Evolutionary conservation across 2,113 vertebrate genomes (phyloP), one percentile per base, ranked within the genome.

Genomic region (Oceanites oceanicus): DNA sequence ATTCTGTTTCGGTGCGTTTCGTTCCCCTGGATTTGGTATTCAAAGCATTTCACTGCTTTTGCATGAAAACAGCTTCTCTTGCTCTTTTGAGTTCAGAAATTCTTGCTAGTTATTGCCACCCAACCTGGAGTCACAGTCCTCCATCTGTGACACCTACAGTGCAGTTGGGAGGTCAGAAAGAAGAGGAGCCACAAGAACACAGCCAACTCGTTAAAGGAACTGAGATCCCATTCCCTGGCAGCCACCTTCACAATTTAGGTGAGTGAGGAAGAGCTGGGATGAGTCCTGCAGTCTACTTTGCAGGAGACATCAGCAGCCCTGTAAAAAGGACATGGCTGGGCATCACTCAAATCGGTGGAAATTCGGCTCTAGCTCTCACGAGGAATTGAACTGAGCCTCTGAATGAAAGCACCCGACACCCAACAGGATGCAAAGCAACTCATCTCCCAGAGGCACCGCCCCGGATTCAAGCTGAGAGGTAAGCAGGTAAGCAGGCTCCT

Each of bases 401-500:
- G 32, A 30, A 62, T 0, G 16, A 42, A 65, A 50, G 21, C 32
- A 40, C 7, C 15, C 2, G 2, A n/a, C 34, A 22, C 26, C 27
- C 53, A 36, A 23, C 0, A n/a, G 70, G 72, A 62, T 65, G 53
- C 76, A 86, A 77, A 65, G 55, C 42, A 11, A 7, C 13, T 59
- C 0, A 2, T 25, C 26, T 49, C 9, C 13, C 12, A 18, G 42
- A 38, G 4, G 75, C 63, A 62, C 23, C 1, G 5, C 22, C 61
- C 20, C 7, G 2, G 59, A 4, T 0, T 13, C 61, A 53, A 91
- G 92, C 93, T 27, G 91, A 62, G 94, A 77, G 89, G 63, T 44
- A 83, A 88, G 96, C 88, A 7, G 77, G 72, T 10, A 19, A 83
- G 82, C 70, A 78, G 93, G 92, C 38, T 87, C 50, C 68, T 86